phyloP scores from a whole-genome alignment of 2,797 vertebrate genomes.

The Cossypha polioptera region DNA sequence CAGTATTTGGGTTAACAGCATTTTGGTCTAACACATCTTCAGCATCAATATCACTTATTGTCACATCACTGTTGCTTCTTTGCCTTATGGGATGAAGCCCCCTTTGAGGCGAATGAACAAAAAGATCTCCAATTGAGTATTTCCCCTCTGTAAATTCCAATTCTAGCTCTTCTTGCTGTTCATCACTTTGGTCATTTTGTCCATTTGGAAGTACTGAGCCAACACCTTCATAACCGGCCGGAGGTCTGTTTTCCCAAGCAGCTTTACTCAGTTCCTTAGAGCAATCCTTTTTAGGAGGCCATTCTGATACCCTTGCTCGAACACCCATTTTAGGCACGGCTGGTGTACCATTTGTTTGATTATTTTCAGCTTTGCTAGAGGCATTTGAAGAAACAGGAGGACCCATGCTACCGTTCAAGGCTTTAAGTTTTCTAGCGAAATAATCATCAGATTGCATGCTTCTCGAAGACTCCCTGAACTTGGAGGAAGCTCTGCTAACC shows the following conservation, averaged over 20 bases:
- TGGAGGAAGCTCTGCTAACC: conserved; percentile 80
- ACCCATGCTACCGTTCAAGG: conserved; percentile 88
- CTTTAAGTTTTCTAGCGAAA: conserved; percentile 91
- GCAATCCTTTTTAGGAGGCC: conserved; percentile 90
- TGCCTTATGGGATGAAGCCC: conserved; percentile 93
- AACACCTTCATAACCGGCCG: conserved; percentile 83
- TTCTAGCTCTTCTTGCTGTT: conserved; percentile 79
- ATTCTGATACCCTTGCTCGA: conserved; percentile 91
- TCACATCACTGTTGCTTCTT: conserved; percentile 96
- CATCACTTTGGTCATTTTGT: conserved; percentile 83
- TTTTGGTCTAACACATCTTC: conserved; percentile 92
- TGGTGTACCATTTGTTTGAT: conserved; percentile 86
- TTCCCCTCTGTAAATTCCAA: conserved; percentile 83
- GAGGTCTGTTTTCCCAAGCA: conserved; percentile 84
- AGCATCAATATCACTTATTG: conserved; percentile 94
- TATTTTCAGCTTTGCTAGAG: conserved; percentile 80
- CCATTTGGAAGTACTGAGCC: conserved; percentile 85
- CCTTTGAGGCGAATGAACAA: conserved; percentile 86
- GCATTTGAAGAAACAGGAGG: conserved; percentile 78
- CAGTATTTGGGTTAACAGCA: conserved; percentile 94
- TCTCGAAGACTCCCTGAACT: conserved; percentile 82
- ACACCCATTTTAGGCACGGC: conserved; percentile 98
- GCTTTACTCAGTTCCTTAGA: conserved; percentile 74
- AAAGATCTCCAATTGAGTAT: conserved; percentile 85
- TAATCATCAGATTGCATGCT: conserved; percentile 94